Evolutionary conservation across 2,797 vertebrate genomes (phyloP).

Genomic region (Muraenolepis orangiensis): DNA sequence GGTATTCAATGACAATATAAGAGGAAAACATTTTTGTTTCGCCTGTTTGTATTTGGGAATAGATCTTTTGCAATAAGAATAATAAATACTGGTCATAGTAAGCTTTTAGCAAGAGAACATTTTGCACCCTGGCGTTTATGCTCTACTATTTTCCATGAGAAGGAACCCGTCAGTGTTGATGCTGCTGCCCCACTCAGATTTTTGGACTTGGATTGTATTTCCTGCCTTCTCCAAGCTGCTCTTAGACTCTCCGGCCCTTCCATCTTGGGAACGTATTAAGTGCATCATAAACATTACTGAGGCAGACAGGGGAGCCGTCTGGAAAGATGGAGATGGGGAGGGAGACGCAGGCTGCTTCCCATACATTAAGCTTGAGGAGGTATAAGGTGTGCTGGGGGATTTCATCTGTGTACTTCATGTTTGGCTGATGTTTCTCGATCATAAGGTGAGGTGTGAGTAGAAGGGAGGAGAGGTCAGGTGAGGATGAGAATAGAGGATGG

Average conservation of each 20-base stretch:
- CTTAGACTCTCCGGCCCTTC: constrained; percentile 19
- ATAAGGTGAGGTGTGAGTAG: constrained; percentile 31
- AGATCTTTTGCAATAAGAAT: too few relatives aligned
- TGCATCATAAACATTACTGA: constrained; percentile 44
- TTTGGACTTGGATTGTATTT: constrained; percentile 36
- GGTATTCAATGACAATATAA: too few relatives aligned
- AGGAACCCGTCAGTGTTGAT: constrained; percentile 12
- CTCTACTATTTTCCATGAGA: constrained; percentile 5
- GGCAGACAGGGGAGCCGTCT: constrained; percentile 30
- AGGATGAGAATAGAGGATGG: too few relatives aligned
- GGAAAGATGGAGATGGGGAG: constrained; percentile 45
- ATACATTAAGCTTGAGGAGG: constrained; percentile 13
- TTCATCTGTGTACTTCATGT: constrained; percentile 35
- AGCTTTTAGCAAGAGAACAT: too few relatives aligned
- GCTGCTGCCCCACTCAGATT: not conserved
- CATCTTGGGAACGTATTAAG: too few relatives aligned
- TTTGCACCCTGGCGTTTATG: too few relatives aligned
- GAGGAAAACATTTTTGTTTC: too few relatives aligned
- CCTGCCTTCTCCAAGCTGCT: constrained; percentile 37
- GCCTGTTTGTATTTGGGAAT: too few relatives aligned
- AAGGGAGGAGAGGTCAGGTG: constrained; percentile 19
- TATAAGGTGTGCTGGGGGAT: constrained; percentile 2
- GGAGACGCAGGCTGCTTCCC: constrained; percentile 21
- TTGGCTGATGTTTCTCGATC: constrained; percentile 55
- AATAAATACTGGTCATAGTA: too few relatives aligned